A percentile compares a stretch with the other conserved stretches of the same genome.
These are phyloP conservation scores for Heliangelus exortis DNA, from an alignment of 2,797 vertebrate genomes.

Conservation along the genomic window DNA sequence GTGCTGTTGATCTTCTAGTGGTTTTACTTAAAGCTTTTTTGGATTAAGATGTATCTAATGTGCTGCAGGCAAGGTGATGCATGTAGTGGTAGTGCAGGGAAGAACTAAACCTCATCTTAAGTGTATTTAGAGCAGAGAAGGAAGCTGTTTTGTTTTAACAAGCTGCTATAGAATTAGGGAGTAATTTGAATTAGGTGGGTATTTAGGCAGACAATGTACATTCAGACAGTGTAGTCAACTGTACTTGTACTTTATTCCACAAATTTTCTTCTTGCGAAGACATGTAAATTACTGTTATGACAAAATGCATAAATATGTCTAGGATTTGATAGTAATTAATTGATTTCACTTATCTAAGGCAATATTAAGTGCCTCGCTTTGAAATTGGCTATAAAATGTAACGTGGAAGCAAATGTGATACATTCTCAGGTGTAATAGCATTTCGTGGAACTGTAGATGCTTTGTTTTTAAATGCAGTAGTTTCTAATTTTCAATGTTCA, in stretches of 20 bases:
- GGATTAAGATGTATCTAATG: background rate
- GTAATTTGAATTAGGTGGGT: background rate
- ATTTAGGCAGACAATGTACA: background rate
- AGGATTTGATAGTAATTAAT: conserved; percentile 43
- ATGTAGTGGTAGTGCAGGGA: background rate
- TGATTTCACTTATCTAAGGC: conserved; percentile 26
- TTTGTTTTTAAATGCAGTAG: conserved; percentile 11
- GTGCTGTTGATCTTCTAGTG: background rate
- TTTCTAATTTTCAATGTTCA: conserved; percentile 20
- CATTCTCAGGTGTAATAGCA: background rate
- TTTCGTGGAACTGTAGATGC: background rate
- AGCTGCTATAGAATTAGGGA: background rate
- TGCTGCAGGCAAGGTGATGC: background rate
- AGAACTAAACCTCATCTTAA: background rate
- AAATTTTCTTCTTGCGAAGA: conserved; percentile 8
- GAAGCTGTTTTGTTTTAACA: background rate
- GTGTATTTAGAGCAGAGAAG: background rate
- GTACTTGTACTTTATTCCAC: conserved; percentile 12
- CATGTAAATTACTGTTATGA: conserved; percentile 55
- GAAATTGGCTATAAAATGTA: conserved; percentile 43
- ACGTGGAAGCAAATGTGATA: conserved; percentile 27
- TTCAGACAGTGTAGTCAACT: conserved; percentile 25
- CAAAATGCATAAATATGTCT: conserved; percentile 49
- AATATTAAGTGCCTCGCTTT: conserved; percentile 17
- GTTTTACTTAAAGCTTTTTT: background rate